Percentiles rank a stretch among this genome's conserved stretches.
Evolutionary conservation across 2,888 invertebrate genomes (phyloP).

Genomic region (Electrophaes corylata): DNA sequence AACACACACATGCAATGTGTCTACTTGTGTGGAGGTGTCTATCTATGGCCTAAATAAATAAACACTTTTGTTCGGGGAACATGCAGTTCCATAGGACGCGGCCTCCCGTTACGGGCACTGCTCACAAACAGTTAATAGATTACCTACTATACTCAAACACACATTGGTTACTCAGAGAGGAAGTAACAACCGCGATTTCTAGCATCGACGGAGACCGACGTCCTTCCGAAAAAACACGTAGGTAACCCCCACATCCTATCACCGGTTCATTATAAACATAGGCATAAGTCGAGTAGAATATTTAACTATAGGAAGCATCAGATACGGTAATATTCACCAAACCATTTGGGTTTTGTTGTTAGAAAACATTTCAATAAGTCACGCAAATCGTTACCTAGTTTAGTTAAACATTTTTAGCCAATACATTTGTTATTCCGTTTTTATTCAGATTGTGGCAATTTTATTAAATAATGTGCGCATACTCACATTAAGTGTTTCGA

Average conservation of each 20-base stretch:
- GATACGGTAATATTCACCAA: conserved; percentile 1
- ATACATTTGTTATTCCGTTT: conserved; percentile 15
- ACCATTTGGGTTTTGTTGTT: conserved; percentile 3
- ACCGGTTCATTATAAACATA: conserved; percentile 35
- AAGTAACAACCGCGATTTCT: conserved; percentile 67
- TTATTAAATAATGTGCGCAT: conserved; percentile 15
- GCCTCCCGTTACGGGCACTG: conserved; percentile 34
- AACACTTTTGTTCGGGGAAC: conserved; percentile 21
- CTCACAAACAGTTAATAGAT: conserved; percentile 24
- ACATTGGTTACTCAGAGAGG: conserved; percentile 42
- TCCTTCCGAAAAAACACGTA: conserved; percentile 61
- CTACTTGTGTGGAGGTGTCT: conserved; percentile 1
- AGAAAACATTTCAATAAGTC: conserved; percentile 6
- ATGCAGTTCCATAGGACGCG: conserved; percentile 24
- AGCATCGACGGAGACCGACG: conserved; percentile 48
- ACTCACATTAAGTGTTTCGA: conserved; percentile 27
- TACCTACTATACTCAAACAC: conserved; percentile 21
- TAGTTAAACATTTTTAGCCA: conserved; percentile 6
- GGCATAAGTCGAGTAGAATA: conserved; percentile 8
- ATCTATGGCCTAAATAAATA: not conserved
- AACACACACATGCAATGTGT: not conserved
- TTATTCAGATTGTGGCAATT: conserved; percentile 12
- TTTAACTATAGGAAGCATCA: conserved; percentile 20
- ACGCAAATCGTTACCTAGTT: conserved; percentile 2
- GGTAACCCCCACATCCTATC: conserved; percentile 50